Conservation (phyloP, 2,113 vertebrate genomes). For the Manacus vitellinus region DNA sequence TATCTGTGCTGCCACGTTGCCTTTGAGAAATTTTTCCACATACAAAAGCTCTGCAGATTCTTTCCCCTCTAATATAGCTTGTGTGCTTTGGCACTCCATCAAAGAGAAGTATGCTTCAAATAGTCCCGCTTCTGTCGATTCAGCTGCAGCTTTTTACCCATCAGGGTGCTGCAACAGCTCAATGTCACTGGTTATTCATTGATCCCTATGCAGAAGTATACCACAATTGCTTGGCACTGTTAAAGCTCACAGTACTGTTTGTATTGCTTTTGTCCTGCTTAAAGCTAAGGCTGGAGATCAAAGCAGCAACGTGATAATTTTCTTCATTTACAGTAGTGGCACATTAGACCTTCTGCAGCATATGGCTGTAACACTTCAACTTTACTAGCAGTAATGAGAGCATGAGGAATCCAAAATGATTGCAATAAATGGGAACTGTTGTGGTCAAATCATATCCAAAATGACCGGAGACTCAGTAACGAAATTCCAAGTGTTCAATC, state of each 20-base stretch:
- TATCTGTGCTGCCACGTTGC: accelerated
- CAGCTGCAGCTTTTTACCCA: constrained; percentile 13
- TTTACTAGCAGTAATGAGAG: neutral
- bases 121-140: neutral
- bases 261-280: neutral
- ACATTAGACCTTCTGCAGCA: neutral
- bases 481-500: neutral
- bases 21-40: neutral
- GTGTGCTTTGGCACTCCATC: constrained; percentile 14
- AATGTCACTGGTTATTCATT: constrained; percentile 12
- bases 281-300: neutral
- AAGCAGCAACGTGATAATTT: neutral
- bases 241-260: neutral
- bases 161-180: neutral
- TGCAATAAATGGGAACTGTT: neutral
- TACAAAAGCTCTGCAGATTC: neutral
- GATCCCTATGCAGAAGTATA: neutral
- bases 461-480: neutral
- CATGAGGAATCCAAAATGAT: neutral
- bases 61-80: neutral
- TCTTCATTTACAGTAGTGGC: neutral
- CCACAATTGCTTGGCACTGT: neutral
- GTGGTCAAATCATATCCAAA: neutral
- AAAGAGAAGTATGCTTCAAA: neutral
- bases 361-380: neutral